Base-by-base conservation (phyloP, 2,113 vertebrate genomes). In the Albula goreensis region DNA sequence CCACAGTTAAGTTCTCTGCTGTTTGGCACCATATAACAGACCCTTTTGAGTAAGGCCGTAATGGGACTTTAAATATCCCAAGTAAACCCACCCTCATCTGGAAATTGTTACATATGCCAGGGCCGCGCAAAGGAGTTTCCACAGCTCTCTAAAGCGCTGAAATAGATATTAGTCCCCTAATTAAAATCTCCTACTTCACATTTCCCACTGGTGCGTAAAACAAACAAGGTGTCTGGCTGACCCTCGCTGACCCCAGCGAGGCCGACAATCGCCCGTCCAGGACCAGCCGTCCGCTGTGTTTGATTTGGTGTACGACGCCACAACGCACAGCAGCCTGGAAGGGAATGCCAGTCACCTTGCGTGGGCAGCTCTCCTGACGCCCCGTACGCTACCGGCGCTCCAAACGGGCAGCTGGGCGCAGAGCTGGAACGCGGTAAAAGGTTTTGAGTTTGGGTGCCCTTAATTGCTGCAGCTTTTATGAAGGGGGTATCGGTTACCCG, bases 31-130 rank as follows among this genome's bases (percentile, higher is more conserved):
- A 86, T 80, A 84, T 85, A 84, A 80, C 48, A 48, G 48, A 56
- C 50, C 81, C 52, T 91, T 90, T 41, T 89, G 78, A 87, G 85
- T 53, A 87, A 86, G 91, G 89, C 86, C 89, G 83, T 82, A 89
- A 85, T 50, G 78, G 81, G 85, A 85, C 83, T 90, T 87, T 77
- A 77, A 90, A 88, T 82, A 89, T 89, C 83, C 11, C 88, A 81
- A 51, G 22, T 15, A 91, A 92, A 86, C 90, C 87, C 87, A 86
- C 86, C 86, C 88, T 92, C 92, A 94, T 93, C 91, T 94, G 93
- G 91, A 92, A 90, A 83, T 74, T 83, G 89, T 93, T 93, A 90
- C 66, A 82, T 74, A 84, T 48, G 83, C 89, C 89, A 89, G 84
- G 88, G 83, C 25, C 17, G 81, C 6, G 11, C n/a, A 31, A 31